Conservation (phyloP, 2,888 invertebrate species). For the Orthonychiurus folsomi region DNA sequence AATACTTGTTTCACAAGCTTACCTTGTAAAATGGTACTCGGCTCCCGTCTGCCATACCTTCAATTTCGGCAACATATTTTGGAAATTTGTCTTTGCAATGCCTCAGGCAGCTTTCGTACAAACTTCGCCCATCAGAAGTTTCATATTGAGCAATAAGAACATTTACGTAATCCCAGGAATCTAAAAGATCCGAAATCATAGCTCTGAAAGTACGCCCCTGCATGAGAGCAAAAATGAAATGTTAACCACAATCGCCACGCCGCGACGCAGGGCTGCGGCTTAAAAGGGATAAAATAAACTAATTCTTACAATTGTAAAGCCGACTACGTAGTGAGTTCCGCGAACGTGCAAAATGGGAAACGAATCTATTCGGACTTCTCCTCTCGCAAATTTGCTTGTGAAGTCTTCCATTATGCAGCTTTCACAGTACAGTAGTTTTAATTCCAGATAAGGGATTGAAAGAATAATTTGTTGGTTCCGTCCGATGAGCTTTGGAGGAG, state of each 20-base stretch:
- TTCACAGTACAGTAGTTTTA: no score
- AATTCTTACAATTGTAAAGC: slow-evolving; percentile 64
- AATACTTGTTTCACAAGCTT: slow-evolving; percentile 25
- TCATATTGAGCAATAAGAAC: slow-evolving; percentile 62
- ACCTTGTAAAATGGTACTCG: slow-evolving; percentile 75
- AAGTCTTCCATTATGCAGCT: not conserved
- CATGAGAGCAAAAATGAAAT: not conserved
- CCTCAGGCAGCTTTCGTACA: slow-evolving; percentile 65
- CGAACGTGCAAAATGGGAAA: slow-evolving; percentile 68
- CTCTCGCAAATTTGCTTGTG: not conserved
- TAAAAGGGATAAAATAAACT: no score
- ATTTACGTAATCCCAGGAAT: slow-evolving; percentile 53
- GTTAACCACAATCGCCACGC: no score
- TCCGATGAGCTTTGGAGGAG: no score
- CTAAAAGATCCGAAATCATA: slow-evolving; percentile 61
- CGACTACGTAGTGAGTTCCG: slow-evolving; percentile 77
- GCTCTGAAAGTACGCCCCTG: slow-evolving; percentile 70
- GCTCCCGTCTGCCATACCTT: slow-evolving; percentile 78
- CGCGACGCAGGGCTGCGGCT: no score
- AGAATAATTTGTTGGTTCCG: no score
- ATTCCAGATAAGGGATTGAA: no score
- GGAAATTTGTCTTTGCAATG: slow-evolving; percentile 63
- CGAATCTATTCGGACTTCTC: slow-evolving; percentile 47
- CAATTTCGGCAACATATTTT: slow-evolving; percentile 70
- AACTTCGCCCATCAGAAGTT: slow-evolving; percentile 57